Conservation (phyloP, 2,113 vertebrate genomes). For the Hucho hucho region DNA sequence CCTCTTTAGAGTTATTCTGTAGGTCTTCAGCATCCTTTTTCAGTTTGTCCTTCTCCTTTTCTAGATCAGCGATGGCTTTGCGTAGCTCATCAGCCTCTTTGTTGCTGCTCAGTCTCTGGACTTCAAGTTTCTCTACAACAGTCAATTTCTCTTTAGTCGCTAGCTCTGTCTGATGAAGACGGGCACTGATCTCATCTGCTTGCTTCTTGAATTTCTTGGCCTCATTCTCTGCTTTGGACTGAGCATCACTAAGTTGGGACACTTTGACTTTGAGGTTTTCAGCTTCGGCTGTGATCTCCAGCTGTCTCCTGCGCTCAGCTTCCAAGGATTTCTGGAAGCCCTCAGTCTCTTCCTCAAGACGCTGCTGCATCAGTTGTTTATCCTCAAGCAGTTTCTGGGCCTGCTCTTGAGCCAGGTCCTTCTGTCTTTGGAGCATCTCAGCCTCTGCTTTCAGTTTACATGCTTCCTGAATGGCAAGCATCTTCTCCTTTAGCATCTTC, state of each 20-base stretch:
- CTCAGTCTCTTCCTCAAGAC: constrained; percentile 84
- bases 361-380: constrained; percentile 91
- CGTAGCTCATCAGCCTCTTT: constrained; percentile 83
- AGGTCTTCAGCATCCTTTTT: constrained; percentile 86
- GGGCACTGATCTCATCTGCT: constrained; percentile 81
- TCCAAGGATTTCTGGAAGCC: constrained; percentile 89
- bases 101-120: constrained; percentile 78
- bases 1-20: constrained; percentile 96
- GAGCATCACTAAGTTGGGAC: constrained; percentile 84
- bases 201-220: constrained; percentile 89
- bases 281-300: constrained; percentile 84
- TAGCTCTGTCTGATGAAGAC: constrained; percentile 85
- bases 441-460: constrained; percentile 86
- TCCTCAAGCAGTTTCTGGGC: constrained; percentile 90
- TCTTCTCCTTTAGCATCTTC: constrained; percentile 96
- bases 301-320: constrained; percentile 83
- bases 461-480: constrained; percentile 95
- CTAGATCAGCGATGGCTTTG: constrained; percentile 84
- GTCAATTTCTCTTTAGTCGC: constrained; percentile 83
- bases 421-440: constrained; percentile 91
- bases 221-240: constrained; percentile 86
- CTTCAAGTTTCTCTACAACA: constrained; percentile 65
- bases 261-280: constrained; percentile 88
- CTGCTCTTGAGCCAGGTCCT: constrained; percentile 90
- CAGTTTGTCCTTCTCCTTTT: constrained; percentile 90